These are phyloP conservation scores for Zoroaster sp. DNA, from an alignment of 53 echinoderm and acorn worm species.

Conservation along the genomic window DNA sequence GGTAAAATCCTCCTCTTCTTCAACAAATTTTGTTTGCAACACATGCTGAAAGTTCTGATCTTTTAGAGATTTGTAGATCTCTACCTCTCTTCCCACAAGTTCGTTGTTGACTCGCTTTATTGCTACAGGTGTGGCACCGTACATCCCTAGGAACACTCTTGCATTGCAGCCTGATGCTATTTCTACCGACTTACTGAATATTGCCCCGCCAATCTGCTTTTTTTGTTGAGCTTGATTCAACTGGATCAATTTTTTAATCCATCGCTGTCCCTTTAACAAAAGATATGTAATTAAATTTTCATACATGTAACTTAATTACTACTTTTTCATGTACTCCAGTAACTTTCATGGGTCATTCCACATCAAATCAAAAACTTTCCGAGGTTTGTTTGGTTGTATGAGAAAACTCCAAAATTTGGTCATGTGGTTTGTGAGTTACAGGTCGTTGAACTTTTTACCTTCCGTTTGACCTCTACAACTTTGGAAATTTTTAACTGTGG, in stretches of 20 bases:
- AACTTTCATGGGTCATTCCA: too few relatives aligned
- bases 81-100: background rate
- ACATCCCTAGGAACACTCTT: background rate
- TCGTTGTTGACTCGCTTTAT: background rate
- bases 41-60: background rate
- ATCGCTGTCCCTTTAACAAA: background rate
- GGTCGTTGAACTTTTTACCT: too few relatives aligned
- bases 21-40: background rate
- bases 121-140: background rate
- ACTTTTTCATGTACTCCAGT: too few relatives aligned
- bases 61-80: background rate
- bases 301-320: too few relatives aligned
- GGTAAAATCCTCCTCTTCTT: slow-evolving; percentile 7
- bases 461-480: too few relatives aligned
- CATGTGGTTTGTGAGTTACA: too few relatives aligned
- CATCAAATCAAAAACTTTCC: too few relatives aligned
- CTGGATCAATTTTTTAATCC: background rate
- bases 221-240: background rate
- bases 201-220: slow-evolving; percentile 2
- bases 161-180: slow-evolving; percentile 8
- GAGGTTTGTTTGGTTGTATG: too few relatives aligned
- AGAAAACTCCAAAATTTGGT: too few relatives aligned
- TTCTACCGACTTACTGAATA: background rate
- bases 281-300: too few relatives aligned
- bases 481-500: too few relatives aligned